Evolutionary conservation across 2,797 vertebrate species (phyloP), one percentile per base, ranked within the genome.

Genomic region (Crax fasciolata): DNA sequence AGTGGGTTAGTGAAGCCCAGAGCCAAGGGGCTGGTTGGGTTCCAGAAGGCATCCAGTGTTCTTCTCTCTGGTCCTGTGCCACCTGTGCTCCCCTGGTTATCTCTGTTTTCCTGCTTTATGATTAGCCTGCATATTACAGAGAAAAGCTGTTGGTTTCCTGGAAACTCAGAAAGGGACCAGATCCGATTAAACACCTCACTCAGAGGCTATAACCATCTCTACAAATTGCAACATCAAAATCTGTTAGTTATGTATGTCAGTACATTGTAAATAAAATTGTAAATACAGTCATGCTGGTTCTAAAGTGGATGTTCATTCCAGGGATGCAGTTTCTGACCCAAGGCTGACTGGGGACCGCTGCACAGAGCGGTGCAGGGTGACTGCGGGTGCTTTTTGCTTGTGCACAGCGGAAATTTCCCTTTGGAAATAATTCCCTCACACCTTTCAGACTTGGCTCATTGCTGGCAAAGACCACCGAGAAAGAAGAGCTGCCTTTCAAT

Each of bases 101-200:
- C 20, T 38, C 27, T 28, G 35, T 58, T 23, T 38, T 16, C 17
- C 20, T 28, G 21, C 9, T 8, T 6, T 4, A 11, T 4, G 51
- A 4, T 30, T 2, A 13, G 24, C 9, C 27, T 27, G 18, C 18
- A 9, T 15, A 10, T 6, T 13, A 7, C 23, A 18, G 46, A 32
- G 76, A 38, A 46, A 14, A 25, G 16, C 46, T 38, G 49, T 44
- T 1, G 7, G 57, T 21, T 43, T 57, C 39, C 52, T 17, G 2
- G 65, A 6, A 24, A 13, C 55, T 54, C 32, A 44, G 11, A 10
- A 8, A 41, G 27, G 49, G 12, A 4, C 3, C 17, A 25, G 2
- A 0, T 9, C 15, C 8, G 2, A 5, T 18, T 35, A 9, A 25
- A 51, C 2, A 23, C 35, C 3, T 49, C 35, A 10, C 43, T 6